These are phyloP conservation scores for Tachysurus fulvidraco DNA, from an alignment of 2,113 vertebrate genomes.

Conservation along the genomic window DNA sequence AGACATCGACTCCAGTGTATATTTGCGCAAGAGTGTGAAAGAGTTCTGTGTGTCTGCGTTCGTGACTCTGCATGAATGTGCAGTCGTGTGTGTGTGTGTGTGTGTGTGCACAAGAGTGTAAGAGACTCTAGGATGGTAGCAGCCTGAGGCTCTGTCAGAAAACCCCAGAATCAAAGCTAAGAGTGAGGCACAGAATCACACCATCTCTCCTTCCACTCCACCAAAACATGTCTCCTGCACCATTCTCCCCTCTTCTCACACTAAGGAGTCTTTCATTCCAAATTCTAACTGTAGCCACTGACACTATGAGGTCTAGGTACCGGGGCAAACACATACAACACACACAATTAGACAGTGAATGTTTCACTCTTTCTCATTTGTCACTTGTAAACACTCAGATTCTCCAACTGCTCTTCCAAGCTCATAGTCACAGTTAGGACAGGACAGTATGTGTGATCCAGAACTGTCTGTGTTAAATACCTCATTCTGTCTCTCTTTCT, in stretches of 20 bases:
- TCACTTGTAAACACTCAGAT: neutral
- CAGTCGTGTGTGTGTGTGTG: slow-evolving; percentile 2
- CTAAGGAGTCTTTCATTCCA: slow-evolving; percentile 69
- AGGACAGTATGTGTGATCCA: neutral
- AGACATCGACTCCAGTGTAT: slow-evolving; percentile 32
- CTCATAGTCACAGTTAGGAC: neutral
- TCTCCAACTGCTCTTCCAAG: neutral
- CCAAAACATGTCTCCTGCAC: slow-evolving; percentile 54
- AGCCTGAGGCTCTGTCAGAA: slow-evolving; percentile 76
- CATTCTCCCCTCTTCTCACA: slow-evolving; percentile 54
- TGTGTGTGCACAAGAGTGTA: slow-evolving; percentile 34
- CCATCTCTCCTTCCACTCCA: slow-evolving; percentile 57
- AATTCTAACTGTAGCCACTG: slow-evolving; percentile 75
- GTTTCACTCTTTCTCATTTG: neutral
- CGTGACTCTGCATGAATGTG: slow-evolving; percentile 39
- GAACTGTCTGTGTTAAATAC: neutral
- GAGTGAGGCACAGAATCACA: slow-evolving; percentile 52
- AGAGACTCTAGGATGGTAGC: slow-evolving; percentile 63
- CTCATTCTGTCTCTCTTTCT: neutral
- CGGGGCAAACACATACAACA: slow-evolving; percentile 10
- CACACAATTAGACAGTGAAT: neutral
- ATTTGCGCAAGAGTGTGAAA: slow-evolving; percentile 18
- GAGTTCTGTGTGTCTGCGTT: slow-evolving; percentile 14
- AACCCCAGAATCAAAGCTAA: slow-evolving; percentile 74
- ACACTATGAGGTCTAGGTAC: slow-evolving; percentile 56